Evolutionary conservation across 2,113 vertebrate species (phyloP).

Genomic region (Lophius piscatorius): DNA sequence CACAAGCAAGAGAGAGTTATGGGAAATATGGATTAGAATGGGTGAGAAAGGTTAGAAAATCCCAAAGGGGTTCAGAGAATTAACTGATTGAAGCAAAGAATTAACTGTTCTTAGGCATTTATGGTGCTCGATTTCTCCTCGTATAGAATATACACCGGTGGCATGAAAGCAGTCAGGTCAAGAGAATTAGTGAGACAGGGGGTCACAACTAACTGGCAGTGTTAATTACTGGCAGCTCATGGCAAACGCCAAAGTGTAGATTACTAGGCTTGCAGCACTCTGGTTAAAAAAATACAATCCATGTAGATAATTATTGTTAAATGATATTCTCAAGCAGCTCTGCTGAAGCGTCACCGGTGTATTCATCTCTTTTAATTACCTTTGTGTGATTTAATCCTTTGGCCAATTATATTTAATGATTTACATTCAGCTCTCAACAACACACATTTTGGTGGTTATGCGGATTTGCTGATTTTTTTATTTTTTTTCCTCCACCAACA

Average conservation of each 20-base stretch:
- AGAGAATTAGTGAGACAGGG: conserved; percentile 8
- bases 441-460: conserved; percentile 53
- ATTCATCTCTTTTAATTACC: conserved; percentile 79
- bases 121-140: conserved; percentile 23
- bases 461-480: not conserved
- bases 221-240: conserved; percentile 34
- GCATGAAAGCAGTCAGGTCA: conserved; percentile 15
- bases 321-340: conserved; percentile 31
- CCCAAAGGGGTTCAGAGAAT: conserved; percentile 7
- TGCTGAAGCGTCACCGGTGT: conserved; percentile 52
- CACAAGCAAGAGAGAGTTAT: conserved; percentile 25
- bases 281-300: conserved; percentile 48
- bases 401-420: conserved; percentile 77
- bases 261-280: too few relatives aligned
- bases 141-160: conserved; percentile 9
- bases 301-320: conserved; percentile 50
- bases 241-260: conserved; percentile 36
- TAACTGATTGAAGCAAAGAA: not conserved
- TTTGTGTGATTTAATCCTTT: conserved; percentile 76
- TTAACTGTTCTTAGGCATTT: conserved; percentile 37
- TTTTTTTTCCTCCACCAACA: not conserved
- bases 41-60: conserved; percentile 34
- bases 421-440: conserved; percentile 67
- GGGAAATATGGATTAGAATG: conserved; percentile 50
- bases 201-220: conserved; percentile 16